Evolutionary conservation across 2,797 vertebrate species (phyloP).

Genomic region (Coendou prehensilis): DNA sequence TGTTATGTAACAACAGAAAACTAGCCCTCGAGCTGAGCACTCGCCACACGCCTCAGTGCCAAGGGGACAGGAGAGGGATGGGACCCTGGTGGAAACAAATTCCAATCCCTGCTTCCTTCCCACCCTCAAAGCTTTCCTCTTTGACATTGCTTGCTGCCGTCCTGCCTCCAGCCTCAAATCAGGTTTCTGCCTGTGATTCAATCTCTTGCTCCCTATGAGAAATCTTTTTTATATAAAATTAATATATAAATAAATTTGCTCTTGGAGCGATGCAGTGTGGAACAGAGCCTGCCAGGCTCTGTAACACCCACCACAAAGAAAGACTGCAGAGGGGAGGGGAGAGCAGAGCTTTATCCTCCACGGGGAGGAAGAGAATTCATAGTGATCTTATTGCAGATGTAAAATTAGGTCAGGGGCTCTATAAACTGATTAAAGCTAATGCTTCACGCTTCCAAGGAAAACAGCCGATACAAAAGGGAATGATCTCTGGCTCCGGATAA

Average conservation of each 20-base stretch:
- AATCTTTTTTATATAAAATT: constrained; percentile 83
- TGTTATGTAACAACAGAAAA: constrained; percentile 4
- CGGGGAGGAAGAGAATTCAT: constrained; percentile 42
- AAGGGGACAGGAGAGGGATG: fast-evolving
- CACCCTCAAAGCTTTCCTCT: constrained; percentile 5
- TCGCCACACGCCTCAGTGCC: background rate
- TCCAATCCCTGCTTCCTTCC: background rate
- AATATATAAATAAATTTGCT: constrained; percentile 82
- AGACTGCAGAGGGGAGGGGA: background rate
- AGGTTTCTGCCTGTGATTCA: constrained; percentile 76
- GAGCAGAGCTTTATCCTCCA: constrained; percentile 71
- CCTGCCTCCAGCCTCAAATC: constrained; percentile 73
- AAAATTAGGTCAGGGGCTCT: constrained; percentile 76
- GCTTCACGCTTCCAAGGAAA: constrained; percentile 66
- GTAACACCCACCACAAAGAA: constrained; percentile 40
- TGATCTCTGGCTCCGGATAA: background rate
- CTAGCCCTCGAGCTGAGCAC: background rate
- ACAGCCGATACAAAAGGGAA: constrained; percentile 49
- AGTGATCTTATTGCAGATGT: constrained; percentile 75
- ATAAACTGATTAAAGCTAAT: constrained; percentile 62
- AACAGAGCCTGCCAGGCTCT: constrained; percentile 66
- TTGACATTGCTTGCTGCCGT: background rate
- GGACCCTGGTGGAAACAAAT: background rate
- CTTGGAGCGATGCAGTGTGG: constrained; percentile 63
- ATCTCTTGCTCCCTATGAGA: constrained; percentile 77